Evolutionary conservation across 2,888 invertebrate species (phyloP).

Genomic region (Calliphora vomitoria): DNA sequence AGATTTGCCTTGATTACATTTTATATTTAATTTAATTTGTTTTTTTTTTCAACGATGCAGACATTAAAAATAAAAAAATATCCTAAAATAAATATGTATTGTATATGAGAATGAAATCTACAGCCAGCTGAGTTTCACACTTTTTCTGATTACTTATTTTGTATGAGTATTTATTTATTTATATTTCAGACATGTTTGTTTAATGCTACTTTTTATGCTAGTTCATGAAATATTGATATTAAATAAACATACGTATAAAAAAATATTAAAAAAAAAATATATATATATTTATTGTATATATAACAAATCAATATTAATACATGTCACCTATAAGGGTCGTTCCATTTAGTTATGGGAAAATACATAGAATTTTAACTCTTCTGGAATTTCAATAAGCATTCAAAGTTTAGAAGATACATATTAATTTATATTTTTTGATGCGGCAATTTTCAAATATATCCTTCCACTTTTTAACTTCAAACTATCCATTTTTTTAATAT

Average conservation of each 20-base stretch:
- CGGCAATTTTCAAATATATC: too few relatives aligned
- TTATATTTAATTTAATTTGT: slow-evolving; percentile 9
- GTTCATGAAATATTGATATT: slow-evolving; percentile 43
- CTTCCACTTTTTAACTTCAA: too few relatives aligned
- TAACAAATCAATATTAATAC: slow-evolving; percentile 23
- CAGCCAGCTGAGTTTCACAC: slow-evolving; percentile 63
- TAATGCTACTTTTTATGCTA: slow-evolving; percentile 44
- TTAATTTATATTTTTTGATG: too few relatives aligned
- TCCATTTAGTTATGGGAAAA: background rate
- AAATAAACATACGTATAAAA: slow-evolving; percentile 13
- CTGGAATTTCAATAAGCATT: too few relatives aligned
- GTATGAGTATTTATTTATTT: slow-evolving; percentile 27
- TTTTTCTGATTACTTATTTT: slow-evolving; percentile 40
- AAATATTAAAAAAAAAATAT: background rate
- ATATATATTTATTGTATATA: background rate
- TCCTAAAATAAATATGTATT: background rate
- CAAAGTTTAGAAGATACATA: too few relatives aligned
- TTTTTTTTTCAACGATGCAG: background rate
- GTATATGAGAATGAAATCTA: slow-evolving; percentile 3
- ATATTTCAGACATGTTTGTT: slow-evolving; percentile 45
- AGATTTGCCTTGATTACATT: slow-evolving; percentile 34
- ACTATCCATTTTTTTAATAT: too few relatives aligned
- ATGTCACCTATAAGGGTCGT: background rate
- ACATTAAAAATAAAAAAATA: slow-evolving; percentile 3
- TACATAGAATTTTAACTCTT: background rate